Conservation (phyloP, 2,113 vertebrate genomes). For the Hyaena hyaena region DNA sequence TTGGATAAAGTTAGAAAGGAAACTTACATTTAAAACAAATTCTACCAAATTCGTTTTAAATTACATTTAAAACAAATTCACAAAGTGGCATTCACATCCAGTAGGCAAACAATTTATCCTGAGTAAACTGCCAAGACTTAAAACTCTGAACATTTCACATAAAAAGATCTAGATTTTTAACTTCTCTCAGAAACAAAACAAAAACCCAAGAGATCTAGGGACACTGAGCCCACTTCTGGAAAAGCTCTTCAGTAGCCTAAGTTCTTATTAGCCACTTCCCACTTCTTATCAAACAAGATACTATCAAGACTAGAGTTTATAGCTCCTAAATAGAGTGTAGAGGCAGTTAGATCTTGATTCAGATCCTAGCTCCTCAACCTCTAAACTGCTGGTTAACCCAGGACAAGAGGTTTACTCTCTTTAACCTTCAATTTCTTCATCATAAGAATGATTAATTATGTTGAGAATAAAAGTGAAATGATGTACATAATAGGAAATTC, state of each 20-base stretch:
- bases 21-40: background rate
- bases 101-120: background rate
- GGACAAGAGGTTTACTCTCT: background rate
- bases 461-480: slow-evolving; percentile 14
- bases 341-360: background rate
- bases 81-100: background rate
- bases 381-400: background rate
- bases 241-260: background rate
- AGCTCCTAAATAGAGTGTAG: background rate
- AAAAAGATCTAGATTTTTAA: slow-evolving; percentile 45
- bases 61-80: background rate
- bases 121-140: background rate
- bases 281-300: background rate
- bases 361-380: background rate
- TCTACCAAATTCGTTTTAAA: background rate
- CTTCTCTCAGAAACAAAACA: background rate
- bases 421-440: slow-evolving; percentile 16
- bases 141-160: background rate
- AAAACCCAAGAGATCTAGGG: background rate
- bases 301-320: background rate
- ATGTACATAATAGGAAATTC: background rate
- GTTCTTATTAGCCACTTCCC: background rate
- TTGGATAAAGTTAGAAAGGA: background rate
- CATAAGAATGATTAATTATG: background rate
- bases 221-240: background rate